Evolutionary conservation across 2,113 vertebrate species (phyloP).

Genomic region (Syngnathus floridae): DNA sequence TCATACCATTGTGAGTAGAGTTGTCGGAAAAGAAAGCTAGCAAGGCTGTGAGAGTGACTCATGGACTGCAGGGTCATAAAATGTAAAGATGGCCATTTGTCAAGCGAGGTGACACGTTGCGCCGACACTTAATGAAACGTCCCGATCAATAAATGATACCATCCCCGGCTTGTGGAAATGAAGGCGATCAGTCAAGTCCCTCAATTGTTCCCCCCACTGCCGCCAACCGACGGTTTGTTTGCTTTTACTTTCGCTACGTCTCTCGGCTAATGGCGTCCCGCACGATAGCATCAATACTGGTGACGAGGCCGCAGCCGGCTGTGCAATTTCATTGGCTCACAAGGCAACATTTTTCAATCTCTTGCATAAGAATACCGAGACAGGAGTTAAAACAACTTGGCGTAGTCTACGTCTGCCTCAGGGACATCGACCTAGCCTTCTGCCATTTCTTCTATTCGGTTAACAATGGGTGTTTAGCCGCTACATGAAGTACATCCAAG

Average conservation of each 20-base stretch:
- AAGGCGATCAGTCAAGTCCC: slow-evolving; percentile 66
- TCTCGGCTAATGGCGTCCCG: background rate
- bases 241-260: background rate
- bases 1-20: slow-evolving; percentile 14
- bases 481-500: slow-evolving; percentile 32
- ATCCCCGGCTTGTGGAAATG: slow-evolving; percentile 60
- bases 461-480: slow-evolving; percentile 43
- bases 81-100: slow-evolving; percentile 38
- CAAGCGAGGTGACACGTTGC: slow-evolving; percentile 52
- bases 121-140: slow-evolving; percentile 66
- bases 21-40: slow-evolving; percentile 16
- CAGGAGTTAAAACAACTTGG: background rate
- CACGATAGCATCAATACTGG: background rate
- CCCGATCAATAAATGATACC: slow-evolving; percentile 68
- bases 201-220: slow-evolving; percentile 18
- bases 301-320: background rate
- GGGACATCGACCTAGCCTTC: slow-evolving; percentile 19
- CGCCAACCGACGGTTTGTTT: background rate
- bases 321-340: background rate
- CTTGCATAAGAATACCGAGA: background rate
- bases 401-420: background rate
- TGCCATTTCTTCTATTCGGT: slow-evolving; percentile 36
- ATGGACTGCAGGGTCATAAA: slow-evolving; percentile 28
- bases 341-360: background rate
- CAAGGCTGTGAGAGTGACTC: slow-evolving; percentile 19